These are phyloP conservation scores for Rosalia funebris DNA, from an alignment of 2,888 invertebrate genomes.

Conservation along the genomic window DNA sequence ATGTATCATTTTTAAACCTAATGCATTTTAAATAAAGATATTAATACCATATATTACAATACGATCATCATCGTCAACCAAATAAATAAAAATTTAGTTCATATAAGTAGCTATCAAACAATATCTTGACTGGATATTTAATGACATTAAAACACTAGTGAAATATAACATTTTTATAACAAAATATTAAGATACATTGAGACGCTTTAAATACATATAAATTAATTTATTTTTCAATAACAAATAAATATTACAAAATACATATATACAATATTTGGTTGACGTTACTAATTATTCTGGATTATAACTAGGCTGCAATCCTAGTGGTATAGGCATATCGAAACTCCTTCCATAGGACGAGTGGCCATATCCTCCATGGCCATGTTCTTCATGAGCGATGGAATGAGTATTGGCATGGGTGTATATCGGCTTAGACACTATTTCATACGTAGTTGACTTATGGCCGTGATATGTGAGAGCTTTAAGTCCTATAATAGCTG, in stretches of 20 bases:
- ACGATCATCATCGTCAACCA: too few relatives aligned
- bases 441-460: slow-evolving; percentile 82
- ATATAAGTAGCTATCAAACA: too few relatives aligned
- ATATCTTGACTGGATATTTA: too few relatives aligned
- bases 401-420: slow-evolving; percentile 75
- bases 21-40: too few relatives aligned
- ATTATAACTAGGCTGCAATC: slow-evolving; percentile 69
- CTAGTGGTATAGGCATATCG: slow-evolving; percentile 61
- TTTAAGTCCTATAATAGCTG: slow-evolving; percentile 81
- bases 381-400: slow-evolving; percentile 72
- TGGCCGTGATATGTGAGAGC: slow-evolving; percentile 74
- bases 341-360: slow-evolving; percentile 70
- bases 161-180: too few relatives aligned
- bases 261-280: slow-evolving; percentile 28
- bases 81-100: too few relatives aligned
- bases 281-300: slow-evolving; percentile 66
- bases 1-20: too few relatives aligned
- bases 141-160: too few relatives aligned
- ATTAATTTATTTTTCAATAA: slow-evolving; percentile 1
- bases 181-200: too few relatives aligned
- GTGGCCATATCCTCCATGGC: slow-evolving; percentile 66
- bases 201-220: too few relatives aligned
- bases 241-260: slow-evolving; percentile 37
- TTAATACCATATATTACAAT: too few relatives aligned
- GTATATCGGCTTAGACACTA: slow-evolving; percentile 84